phyloP scores from a whole-genome alignment of 2,113 vertebrate genomes.

The Tetrao urogallus region DNA sequence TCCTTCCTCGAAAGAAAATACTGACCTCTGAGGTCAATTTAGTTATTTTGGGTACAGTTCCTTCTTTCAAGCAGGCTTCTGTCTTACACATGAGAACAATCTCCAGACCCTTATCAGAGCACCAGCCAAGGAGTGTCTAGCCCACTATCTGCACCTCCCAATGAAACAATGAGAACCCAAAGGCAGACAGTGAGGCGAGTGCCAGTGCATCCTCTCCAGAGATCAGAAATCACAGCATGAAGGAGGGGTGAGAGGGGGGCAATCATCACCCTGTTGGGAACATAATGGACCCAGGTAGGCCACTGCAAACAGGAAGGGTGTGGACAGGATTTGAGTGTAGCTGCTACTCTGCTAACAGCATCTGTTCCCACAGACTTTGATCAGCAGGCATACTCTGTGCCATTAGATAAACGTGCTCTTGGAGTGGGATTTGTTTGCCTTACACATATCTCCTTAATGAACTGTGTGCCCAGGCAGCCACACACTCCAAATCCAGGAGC shows the following conservation, averaged over 20 bases:
- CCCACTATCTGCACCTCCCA: constrained; percentile 74
- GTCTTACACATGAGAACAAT: constrained; percentile 71
- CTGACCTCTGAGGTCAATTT: constrained; percentile 16
- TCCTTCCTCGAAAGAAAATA: constrained; percentile 13
- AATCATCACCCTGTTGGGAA: constrained; percentile 74
- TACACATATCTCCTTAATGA: background rate
- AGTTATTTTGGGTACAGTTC: constrained; percentile 53
- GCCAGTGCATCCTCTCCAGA: constrained; percentile 21
- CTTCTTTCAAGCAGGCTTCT: constrained; percentile 62
- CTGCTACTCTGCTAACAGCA: constrained; percentile 78
- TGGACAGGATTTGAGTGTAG: constrained; percentile 84
- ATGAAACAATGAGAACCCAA: constrained; percentile 76
- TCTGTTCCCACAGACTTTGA: constrained; percentile 87
- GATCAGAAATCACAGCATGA: constrained; percentile 60
- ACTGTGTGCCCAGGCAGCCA: background rate
- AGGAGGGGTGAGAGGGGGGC: constrained; percentile 53
- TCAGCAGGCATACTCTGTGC: constrained; percentile 79
- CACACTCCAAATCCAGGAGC: background rate
- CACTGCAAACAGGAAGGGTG: constrained; percentile 88
- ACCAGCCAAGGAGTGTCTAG: constrained; percentile 78
- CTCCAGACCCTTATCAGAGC: constrained; percentile 79
- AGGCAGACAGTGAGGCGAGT: constrained; percentile 62
- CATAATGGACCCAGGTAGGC: constrained; percentile 80
- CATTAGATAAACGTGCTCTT: constrained; percentile 80
- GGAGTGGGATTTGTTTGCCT: constrained; percentile 75